Evolutionary conservation across 1,140 invertebrate species (phyloP), one percentile per base, ranked within the genome.

Genomic region (Vollenhovia emeryi): DNA sequence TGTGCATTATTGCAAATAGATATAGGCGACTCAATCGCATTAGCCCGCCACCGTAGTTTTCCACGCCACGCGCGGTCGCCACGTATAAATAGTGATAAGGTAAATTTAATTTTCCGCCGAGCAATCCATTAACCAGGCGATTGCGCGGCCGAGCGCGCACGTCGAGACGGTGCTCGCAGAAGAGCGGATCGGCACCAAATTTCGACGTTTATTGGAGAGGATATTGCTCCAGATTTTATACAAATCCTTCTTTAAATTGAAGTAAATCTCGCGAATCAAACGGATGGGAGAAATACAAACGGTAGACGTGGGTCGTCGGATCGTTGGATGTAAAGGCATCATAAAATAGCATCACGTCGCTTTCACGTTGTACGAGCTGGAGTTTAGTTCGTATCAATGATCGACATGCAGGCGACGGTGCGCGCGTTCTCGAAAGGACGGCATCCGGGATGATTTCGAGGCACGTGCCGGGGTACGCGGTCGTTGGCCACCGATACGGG

Each of bases 361-460:
- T 33, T 78, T 64, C 8, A 66, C 40, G 27, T 78, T 21, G 6
- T 24, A 8, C 15, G 13, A 57, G 13, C 6, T 27, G 6, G 4
- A 18, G 43, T 66, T 66, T 33, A 30, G 11, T 21, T 55, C 57
- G n/a, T 57, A 43, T n/a, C 21, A 59, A 87, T 87, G 82, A 40
- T 74, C 57, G 82, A 57, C 71, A 73, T 52, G 52, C 24, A 43
- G 55, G 74, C 45, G 48, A 64, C 50, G 78, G 48, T 55, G 78
- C 55, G 43, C 76, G 76, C 71, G 83, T 88, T 83, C 78, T 59
- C 74, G 68, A 84, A 78, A 86, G 80, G 86, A 84, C 71, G 89
- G 90, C 87, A 92, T 92, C 87, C 89, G 85, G 83, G 85, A 91
- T 89, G 88, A 91, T 87, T 89, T 89, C 66, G 84, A 85, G 86